Conservation (phyloP, 1,140 invertebrate genomes). For the Lutraria rhynchaena region DNA sequence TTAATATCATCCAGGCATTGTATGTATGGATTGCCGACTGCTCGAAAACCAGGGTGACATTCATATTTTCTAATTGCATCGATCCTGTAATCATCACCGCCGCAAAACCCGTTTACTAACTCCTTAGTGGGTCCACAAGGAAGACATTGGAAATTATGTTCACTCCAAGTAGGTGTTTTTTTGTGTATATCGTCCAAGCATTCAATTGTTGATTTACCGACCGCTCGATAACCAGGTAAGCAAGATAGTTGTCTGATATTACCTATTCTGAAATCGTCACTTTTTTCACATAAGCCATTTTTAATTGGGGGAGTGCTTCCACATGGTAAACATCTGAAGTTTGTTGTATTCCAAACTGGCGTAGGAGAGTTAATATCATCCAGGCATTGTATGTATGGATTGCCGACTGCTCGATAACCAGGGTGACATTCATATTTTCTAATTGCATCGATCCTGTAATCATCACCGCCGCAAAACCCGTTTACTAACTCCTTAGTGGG, state of each 20-base stretch:
- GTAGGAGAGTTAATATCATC: slow-evolving; percentile 2
- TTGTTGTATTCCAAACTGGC: slow-evolving; percentile 15
- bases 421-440: slow-evolving; percentile 12
- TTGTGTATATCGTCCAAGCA: slow-evolving; percentile 4
- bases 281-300: slow-evolving; percentile 26
- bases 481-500: neutral
- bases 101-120: slow-evolving; percentile 22
- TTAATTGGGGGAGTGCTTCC: slow-evolving; percentile 27
- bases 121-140: slow-evolving; percentile 21
- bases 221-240: slow-evolving; percentile 22
- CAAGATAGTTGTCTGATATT: slow-evolving; percentile 3
- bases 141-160: slow-evolving; percentile 38
- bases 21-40: slow-evolving; percentile 27
- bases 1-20: slow-evolving; percentile 24
- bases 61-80: neutral
- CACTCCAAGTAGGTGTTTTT: slow-evolving; percentile 13
- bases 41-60: slow-evolving; percentile 27
- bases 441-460: slow-evolving; percentile 3
- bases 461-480: slow-evolving; percentile 24
- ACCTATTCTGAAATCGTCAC: slow-evolving; percentile 11
- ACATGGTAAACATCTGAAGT: slow-evolving; percentile 46
- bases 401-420: slow-evolving; percentile 29
- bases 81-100: slow-evolving; percentile 16
- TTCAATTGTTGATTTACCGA: slow-evolving; percentile 18
- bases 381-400: slow-evolving; percentile 22